A percentile compares a stretch with the other conserved stretches of the same genome.
These are phyloP conservation scores for Horisme vitalbata DNA, from an alignment of 2,888 invertebrate genomes.

Conservation along the genomic window DNA sequence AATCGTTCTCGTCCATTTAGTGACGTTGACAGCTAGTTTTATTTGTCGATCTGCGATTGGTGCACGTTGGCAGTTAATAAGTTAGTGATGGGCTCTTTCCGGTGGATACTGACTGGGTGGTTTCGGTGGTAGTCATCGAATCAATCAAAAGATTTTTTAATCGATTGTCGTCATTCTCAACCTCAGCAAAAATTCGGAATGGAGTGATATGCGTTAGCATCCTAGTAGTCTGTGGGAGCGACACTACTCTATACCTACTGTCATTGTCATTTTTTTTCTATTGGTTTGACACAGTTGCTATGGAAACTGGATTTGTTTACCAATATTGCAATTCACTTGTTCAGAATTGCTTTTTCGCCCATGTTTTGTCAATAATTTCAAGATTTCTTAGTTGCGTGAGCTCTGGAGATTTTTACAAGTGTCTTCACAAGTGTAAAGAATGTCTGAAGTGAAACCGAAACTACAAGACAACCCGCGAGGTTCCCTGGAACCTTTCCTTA, in stretches of 20 bases:
- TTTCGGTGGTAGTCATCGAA: not conserved
- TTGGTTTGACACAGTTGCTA: constrained; percentile 47
- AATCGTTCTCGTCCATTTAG: constrained; percentile 54
- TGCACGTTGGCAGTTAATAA: constrained; percentile 62
- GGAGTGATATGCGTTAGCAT: too few species aligned
- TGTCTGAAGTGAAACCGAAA: constrained; percentile 51
- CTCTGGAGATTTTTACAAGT: not conserved
- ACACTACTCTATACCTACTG: too few species aligned
- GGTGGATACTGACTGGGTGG: too few species aligned
- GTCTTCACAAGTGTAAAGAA: constrained; percentile 35
- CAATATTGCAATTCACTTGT: constrained; percentile 35
- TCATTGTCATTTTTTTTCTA: constrained; percentile 9
- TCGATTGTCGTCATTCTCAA: not conserved
- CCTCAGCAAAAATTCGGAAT: too few species aligned
- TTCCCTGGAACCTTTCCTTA: constrained; percentile 60
- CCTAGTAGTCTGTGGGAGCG: too few species aligned
- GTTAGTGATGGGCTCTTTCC: not conserved
- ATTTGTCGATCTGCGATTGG: constrained; percentile 81
- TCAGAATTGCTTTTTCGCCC: too few species aligned
- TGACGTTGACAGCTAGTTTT: constrained; percentile 75
- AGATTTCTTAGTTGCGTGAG: not conserved
- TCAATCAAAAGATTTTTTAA: not conserved
- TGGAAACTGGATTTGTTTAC: constrained; percentile 66
- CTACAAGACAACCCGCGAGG: constrained; percentile 61
- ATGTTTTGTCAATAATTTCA: constrained; percentile 37